Conservation (phyloP, 2,113 vertebrate species). For the Onychostoma macrolepis region DNA sequence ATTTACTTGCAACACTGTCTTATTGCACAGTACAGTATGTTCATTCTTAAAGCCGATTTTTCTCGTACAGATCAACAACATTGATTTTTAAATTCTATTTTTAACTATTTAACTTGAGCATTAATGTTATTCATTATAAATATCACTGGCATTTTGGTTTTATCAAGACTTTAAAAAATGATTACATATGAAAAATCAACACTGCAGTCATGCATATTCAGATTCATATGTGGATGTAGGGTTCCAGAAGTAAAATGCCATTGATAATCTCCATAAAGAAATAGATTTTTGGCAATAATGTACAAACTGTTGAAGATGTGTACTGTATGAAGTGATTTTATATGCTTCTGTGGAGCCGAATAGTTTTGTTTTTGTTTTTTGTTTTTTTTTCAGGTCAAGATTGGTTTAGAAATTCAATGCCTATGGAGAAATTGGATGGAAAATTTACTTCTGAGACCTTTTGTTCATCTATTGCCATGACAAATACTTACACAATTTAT, state of each 20-base stretch:
- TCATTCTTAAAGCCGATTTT: neutral
- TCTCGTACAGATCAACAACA: neutral
- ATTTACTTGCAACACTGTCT: neutral
- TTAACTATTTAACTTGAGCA: neutral
- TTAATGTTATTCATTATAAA: neutral
- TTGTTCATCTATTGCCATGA: neutral
- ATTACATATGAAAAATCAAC: neutral
- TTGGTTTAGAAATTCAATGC: neutral
- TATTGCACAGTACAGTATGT: constrained; percentile 15
- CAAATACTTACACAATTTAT: neutral
- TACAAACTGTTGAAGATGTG: neutral
- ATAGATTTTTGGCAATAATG: neutral
- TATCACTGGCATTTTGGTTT: neutral
- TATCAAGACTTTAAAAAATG: neutral
- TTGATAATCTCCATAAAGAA: neutral
- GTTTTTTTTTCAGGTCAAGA: neutral
- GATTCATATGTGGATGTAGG: neutral
- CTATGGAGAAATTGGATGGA: neutral
- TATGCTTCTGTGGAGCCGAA: neutral
- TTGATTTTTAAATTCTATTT: neutral
- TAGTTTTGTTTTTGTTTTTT: too few species aligned
- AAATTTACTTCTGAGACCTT: neutral
- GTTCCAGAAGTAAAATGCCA: neutral
- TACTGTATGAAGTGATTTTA: neutral
- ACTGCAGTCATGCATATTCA: neutral